Conservation (phyloP, 2,797 vertebrate genomes). For the Sebastes taczanowskii region DNA sequence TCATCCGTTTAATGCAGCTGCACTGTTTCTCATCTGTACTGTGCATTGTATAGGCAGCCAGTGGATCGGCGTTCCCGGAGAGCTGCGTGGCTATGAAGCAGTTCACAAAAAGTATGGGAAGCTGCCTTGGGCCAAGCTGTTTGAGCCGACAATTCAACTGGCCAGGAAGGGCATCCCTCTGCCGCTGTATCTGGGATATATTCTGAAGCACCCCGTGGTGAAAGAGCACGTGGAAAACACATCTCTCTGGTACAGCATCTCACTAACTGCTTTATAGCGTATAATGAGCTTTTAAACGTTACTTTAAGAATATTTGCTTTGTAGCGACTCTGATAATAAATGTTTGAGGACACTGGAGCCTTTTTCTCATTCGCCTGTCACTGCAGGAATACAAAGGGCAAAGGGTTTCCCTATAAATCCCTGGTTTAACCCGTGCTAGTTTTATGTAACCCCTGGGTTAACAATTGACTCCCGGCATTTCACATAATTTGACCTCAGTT, state of each 20-base stretch:
- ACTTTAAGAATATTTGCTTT: neutral
- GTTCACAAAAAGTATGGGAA: conserved; percentile 87
- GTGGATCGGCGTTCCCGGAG: conserved; percentile 93
- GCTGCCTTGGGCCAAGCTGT: conserved; percentile 81
- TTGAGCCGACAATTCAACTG: conserved; percentile 85
- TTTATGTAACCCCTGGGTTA: conserved; percentile 23
- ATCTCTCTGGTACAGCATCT: conserved; percentile 72
- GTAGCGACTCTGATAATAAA: neutral
- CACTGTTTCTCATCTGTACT: neutral
- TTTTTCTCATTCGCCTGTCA: neutral
- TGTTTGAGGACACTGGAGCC: neutral
- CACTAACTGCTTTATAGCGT: neutral
- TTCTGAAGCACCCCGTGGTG: neutral
- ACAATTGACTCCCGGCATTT: conserved; percentile 9
- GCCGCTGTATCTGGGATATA: conserved; percentile 38
- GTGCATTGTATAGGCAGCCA: conserved; percentile 62
- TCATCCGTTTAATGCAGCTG: neutral
- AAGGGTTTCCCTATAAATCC: neutral
- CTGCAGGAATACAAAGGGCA: neutral
- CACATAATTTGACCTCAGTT: neutral
- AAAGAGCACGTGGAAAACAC: neutral
- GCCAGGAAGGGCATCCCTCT: conserved; percentile 88
- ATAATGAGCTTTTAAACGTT: neutral
- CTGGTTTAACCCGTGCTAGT: neutral
- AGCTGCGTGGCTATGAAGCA: conserved; percentile 88